Conservation (phyloP, 2,797 vertebrate genomes). For the Discoglossus pictus region DNA sequence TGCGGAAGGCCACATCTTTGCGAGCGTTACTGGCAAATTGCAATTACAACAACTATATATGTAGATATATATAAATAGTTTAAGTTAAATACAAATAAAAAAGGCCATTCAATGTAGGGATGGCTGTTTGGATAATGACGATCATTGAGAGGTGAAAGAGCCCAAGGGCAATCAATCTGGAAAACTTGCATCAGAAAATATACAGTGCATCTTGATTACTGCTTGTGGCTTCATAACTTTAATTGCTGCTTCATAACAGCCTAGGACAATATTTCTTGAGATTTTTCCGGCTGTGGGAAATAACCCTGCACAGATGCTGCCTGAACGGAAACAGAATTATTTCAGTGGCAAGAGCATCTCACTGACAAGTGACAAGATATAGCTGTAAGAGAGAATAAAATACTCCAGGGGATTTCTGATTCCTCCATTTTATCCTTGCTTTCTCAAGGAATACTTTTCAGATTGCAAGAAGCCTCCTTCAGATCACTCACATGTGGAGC, state of each 20-base stretch:
- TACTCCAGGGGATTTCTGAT: neutral
- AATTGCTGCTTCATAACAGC: conserved; percentile 24
- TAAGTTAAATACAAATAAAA: conserved; percentile 2
- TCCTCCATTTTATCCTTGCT: neutral
- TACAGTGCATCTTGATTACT: conserved; percentile 21
- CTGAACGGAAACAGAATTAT: conserved; percentile 4
- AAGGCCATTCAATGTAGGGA: neutral
- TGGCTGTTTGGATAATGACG: conserved; percentile 22
- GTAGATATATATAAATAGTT: too few species aligned
- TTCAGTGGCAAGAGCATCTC: conserved; percentile 9
- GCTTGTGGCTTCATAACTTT: conserved; percentile 28
- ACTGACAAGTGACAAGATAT: conserved; percentile 18
- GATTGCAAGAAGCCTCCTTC: too few species aligned
- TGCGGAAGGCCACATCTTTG: too few species aligned
- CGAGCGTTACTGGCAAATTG: too few species aligned
- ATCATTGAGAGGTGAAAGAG: neutral
- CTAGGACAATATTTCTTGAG: conserved; percentile 10
- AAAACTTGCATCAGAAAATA: neutral
- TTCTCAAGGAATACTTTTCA: neutral
- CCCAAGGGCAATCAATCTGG: conserved; percentile 27
- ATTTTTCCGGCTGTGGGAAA: neutral
- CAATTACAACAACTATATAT: too few species aligned
- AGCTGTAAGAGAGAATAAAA: conserved; percentile 5
- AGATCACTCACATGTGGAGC: too few species aligned
- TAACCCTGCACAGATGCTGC: neutral